Evolutionary conservation across 1,140 invertebrate genomes (phyloP), one percentile per base, ranked within the genome.

Genomic region (Drosophila busckii): DNA sequence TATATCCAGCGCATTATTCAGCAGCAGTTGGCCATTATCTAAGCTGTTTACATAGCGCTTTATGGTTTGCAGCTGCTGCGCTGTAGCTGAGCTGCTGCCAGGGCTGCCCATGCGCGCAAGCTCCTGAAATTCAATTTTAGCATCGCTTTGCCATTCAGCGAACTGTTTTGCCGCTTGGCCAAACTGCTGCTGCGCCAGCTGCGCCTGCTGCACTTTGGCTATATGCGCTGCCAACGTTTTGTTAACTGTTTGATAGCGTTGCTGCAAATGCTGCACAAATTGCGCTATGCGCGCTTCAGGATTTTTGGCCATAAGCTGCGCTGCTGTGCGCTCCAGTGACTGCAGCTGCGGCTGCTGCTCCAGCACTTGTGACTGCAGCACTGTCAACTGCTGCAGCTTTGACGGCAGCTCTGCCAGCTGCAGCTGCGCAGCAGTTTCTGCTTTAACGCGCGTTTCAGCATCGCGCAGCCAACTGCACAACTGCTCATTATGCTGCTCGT

Each of bases 401-500:
- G 90, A 86, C 38, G 92, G 90, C 29, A 97, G 92, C 48, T 92
- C 90, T 10, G 90, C 87, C 2, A 95, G 75, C 76, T 94, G 89
- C 54, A 95, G 87, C 67, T 94, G 91, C n/a, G 28, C 89, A 90
- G 3, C 91, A 6, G 93, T 92, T 84, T 96, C 94, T 25, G 89
- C 87, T 80, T 95, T 91, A 0, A 96, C 91, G 84, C 90, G 92
- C 37, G 91, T 92, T 89, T 98, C 96, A 55, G 93, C 93, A 37
- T 95, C 93, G 84, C 95, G 96, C n/a, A 98, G 85, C 95, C 94
- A 97, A 1, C 92, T 89, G 1, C 92, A 90, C 4, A 97, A 89
- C 50, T 90, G 91, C 67, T 97, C 96, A 38, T 93, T 92, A 9
- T 92, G 87, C 2, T 88, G 86, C 80, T 97, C 95, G 86, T 96